Evolutionary conservation across 2,113 vertebrate species (phyloP), one percentile per base, ranked within the genome.

Genomic region (Oostethus manadensis): DNA sequence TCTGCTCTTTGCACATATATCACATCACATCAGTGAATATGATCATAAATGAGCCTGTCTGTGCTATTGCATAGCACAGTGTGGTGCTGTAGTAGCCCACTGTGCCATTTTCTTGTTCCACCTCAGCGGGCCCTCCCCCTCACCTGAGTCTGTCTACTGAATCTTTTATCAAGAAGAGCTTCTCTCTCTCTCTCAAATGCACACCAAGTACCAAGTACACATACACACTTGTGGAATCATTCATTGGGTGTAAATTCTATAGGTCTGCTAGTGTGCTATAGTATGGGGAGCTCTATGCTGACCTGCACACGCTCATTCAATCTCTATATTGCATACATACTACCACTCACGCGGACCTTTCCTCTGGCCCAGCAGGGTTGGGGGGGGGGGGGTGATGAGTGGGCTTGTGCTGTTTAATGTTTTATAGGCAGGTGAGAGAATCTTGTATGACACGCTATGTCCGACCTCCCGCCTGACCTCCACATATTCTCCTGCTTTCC

Each of bases 351-450:
- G 20, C 22, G 40, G 62, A 75, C 64, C 72, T 65, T 62, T 62
- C 54, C 64, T 45, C 61, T 68, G 55, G 61, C 68, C 70, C 63
- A 76, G 78, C 73, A 62, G 67, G 71, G 67, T 73, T 66, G 78
- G 72, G 74, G 70, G 76, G 77, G 78, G 72, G 74, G 70, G 76
- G 77, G 80, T 78, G 84, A 83, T 80, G 80, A 87, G 79, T 78
- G 76, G 68, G 79, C 79, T 74, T 29, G 66, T 72, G 70, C 70
- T 82, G 71, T 71, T 88, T 78, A 85, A 88, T 87, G 65, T 87
- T 87, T 86, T 79, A 84, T 87, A 62, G 73, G 70, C 76, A 88
- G 83, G 84, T 86, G 84, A 82, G 67, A 84, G 80, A 82, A 80
- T 80, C 80, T 74, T 76, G 81, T 86, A 80, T 77, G 83, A 85